Evolutionary conservation across 2,888 invertebrate genomes (phyloP), one percentile per base, ranked within the genome.

Genomic region (Diarsia mendica): DNA sequence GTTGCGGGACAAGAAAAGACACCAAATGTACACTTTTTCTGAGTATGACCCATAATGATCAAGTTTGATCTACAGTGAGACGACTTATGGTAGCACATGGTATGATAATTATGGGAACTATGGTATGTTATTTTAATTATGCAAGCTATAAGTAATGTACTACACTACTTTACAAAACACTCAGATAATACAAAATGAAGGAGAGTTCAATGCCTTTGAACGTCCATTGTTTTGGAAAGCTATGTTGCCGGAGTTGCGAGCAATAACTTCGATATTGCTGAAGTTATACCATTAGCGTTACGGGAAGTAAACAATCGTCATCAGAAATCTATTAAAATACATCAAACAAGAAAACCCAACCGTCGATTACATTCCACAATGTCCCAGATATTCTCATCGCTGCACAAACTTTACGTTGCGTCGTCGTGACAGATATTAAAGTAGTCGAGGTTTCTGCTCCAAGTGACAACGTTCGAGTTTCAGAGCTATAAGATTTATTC

Each of bases 381-480:
- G 6, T 53, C 48, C 15, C n/a, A 28, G 44, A 63, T 61, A 77
- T 67, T 73, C 64, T 23, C 33, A 51, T 72, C 64, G 39, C 55
- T 48, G 15, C 61, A 67, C 39, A 28, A 65, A 73, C 55, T 80
- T 77, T 72, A 76, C 51, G 20, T 46, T n/a, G n/a, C 53, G 23
- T 46, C 63, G 9, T 75, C 28, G 44, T 70, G 39, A 46, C 72
- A 76, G 72, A 76, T 78, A 75, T 39, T 65, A 73, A 77, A 85
- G 53, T 67, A 77, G 79, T 80, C 63, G 51, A 51, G 72, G 66
- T 84, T 71, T 82, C 82, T 74, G 66, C 85, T 79, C 84, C 85
- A 84, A 84, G 60, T 84, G 68, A 82, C 85, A 83, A 74, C 79
- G 85, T 49, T 28, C 77, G 67, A 85, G 60, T 84, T 84, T 80